phyloP scores from a whole-genome alignment of 2,797 vertebrate genomes.

The Pristis pectinata region DNA sequence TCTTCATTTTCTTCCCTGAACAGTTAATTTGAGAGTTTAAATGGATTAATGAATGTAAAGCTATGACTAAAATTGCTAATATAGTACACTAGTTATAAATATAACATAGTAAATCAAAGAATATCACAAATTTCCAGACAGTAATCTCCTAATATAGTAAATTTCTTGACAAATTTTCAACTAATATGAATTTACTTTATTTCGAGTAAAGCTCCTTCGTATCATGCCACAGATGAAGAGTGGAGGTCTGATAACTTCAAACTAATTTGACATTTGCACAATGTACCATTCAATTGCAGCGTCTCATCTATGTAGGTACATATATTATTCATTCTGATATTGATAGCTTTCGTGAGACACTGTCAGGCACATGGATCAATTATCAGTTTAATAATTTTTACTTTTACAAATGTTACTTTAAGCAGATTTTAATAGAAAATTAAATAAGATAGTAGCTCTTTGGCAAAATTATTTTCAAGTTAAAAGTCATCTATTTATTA shows the following conservation, averaged over 20 bases:
- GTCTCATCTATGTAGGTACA: background rate
- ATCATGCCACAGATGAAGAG: background rate
- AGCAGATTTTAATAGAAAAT: background rate
- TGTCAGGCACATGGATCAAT: background rate
- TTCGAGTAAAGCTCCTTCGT: background rate
- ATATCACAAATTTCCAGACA: background rate
- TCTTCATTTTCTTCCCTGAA: background rate
- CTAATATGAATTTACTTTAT: background rate
- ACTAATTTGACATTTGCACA: background rate
- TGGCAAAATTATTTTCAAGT: background rate
- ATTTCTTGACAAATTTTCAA: no score
- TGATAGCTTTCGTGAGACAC: background rate
- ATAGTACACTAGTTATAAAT: background rate
- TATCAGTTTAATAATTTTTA: background rate
- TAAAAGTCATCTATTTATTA: background rate
- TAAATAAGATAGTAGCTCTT: background rate
- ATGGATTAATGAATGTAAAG: background rate
- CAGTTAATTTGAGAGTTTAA: background rate
- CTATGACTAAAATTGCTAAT: background rate
- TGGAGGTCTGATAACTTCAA: background rate
- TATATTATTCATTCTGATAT: background rate
- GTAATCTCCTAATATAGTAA: background rate
- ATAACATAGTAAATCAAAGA: background rate
- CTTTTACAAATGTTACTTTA: background rate
- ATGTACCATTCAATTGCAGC: background rate